Evolutionary conservation across 2,113 vertebrate species (phyloP).

Genomic region (Jacana jacana): DNA sequence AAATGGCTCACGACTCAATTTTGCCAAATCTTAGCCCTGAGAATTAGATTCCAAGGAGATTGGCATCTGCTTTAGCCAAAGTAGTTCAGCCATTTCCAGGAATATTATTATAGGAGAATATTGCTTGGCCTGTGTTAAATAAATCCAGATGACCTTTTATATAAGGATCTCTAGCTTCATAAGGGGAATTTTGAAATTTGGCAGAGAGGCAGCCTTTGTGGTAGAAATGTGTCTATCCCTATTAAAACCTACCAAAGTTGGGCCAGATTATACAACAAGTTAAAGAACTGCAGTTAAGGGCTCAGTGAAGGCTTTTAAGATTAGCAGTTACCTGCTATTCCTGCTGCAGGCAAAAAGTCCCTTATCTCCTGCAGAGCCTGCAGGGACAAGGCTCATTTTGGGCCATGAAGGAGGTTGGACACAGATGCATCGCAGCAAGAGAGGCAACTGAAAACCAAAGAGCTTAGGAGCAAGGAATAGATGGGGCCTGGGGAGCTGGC

Average conservation of each 20-base stretch:
- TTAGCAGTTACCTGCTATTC: neutral
- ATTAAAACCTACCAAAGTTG: neutral
- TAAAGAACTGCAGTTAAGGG: neutral
- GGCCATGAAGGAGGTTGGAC: neutral
- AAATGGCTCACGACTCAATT: neutral
- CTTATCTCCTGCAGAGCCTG: neutral
- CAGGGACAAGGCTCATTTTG: neutral
- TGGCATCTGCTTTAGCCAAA: neutral
- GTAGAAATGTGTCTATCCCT: neutral
- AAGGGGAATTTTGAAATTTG: neutral
- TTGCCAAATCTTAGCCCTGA: neutral
- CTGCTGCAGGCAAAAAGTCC: neutral
- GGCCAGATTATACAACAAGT: neutral
- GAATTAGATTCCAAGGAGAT: neutral
- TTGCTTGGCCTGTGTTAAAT: neutral
- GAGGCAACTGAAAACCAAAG: neutral
- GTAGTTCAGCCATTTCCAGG: neutral
- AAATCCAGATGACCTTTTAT: neutral
- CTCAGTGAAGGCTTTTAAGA: neutral
- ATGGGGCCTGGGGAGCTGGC: neutral
- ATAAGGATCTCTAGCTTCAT: neutral
- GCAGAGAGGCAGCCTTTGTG: neutral
- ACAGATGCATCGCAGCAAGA: neutral
- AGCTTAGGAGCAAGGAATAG: neutral
- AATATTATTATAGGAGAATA: neutral